Evolutionary conservation across 2,113 vertebrate species (phyloP), one percentile per base, ranked within the genome.

Genomic region (Pavo muticus): DNA sequence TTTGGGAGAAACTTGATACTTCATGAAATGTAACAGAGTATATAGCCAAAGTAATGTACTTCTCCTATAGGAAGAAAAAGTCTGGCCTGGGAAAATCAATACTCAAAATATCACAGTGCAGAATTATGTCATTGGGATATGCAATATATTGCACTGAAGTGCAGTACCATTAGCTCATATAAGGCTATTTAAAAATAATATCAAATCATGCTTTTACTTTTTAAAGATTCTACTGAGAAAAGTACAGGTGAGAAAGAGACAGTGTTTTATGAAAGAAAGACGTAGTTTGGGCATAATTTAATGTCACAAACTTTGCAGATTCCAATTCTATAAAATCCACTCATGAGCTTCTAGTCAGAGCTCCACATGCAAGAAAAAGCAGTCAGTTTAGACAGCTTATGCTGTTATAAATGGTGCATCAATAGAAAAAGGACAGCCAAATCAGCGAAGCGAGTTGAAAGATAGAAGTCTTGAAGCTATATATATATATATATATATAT

Each of bases 281-380:
- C 61, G 44, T 11, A 74, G 29, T 35, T 74, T 14, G 7, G 85
- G 57, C 30, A 27, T 52, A 42, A 30, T 72, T 95, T 81, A 69
- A 73, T 7, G 39, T 27, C 44, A n/a, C 81, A 81, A 79, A 73
- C 25, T 73, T 79, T 40, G 32, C 45, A 90, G 57, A 93, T 80
- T 65, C 83, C 73, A 35, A 11, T 70, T 47, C 47, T 60, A 64
- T 88, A 85, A 93, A 88, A 95, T 24, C 61, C 88, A 72, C 84
- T 70, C 40, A 52, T 74, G 54, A 91, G 56, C 32, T 67, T 93
- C 84, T 91, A 90, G 91, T 78, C 95, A 96, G 94, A 95, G 39
- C 8, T 88, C 68, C 54, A 87, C 44, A 44, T 14, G 48, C 35
- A 96, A 77, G 24, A 61, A 84, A 93, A 95, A 89, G 10, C 69